Evolutionary conservation across 1,140 invertebrate species (phyloP), one percentile per base, ranked within the genome.

Genomic region (Pinna nobilis): DNA sequence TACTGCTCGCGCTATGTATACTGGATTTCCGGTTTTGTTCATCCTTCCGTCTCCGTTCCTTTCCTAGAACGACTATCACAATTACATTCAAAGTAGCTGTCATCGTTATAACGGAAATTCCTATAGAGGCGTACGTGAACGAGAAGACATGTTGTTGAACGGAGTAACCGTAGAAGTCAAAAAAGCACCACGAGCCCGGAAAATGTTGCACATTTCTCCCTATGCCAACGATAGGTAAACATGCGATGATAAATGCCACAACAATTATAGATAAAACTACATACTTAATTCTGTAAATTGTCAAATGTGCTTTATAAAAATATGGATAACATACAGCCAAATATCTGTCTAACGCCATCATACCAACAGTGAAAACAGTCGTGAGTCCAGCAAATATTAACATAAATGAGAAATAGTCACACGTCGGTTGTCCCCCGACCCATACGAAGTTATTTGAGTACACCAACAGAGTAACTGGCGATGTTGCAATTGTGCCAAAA

Each of bases 171-270:
- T 60, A 57, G 47, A 86, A 85, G 69, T 88, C 87, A 70, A 89
- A 83, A 81, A 89, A 90, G 71, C 88, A 90, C 89, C 89, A 90
- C 18, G 88, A 88, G 3, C 84, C 80, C 0, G 88, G 88, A 80
- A 82, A 89, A 60, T 87, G 88, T 5, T 79, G 50, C 3, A 83
- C 76, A 61, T 83, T 85, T 49, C 65, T 57, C 0, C 88, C 88
- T 13, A 90, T 68, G 1, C 86, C 86, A 32, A 89, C 77, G 11
- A 90, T 76, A 0, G 88, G 89, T 20, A 90, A 72, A 11, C 78
- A 63, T 2, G 86, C 83, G 30, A 89, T 77, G 15, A 85, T 23
- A 11, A 81, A 47, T 1, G 86, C 78, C 33, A 81, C 79, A 3
- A 81, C 53, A 82, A 84, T 88, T 11, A 88, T 65, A 5, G 74